Conservation (phyloP, 1,140 invertebrate species). For the Gryllus bimaculatus region DNA sequence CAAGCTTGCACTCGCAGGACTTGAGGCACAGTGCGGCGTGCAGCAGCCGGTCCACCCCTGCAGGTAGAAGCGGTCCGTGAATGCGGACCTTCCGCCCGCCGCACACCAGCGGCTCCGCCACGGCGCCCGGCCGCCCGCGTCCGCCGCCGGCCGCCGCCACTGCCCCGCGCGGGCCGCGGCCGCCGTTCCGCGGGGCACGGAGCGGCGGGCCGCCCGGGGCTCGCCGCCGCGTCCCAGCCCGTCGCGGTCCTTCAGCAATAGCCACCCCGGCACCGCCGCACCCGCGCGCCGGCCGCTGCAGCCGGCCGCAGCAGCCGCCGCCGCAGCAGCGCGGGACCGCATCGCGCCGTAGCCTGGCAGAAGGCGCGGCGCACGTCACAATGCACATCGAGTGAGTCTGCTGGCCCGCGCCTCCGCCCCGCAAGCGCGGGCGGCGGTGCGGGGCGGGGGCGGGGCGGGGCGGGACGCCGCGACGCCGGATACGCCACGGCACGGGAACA, state of each 20-base stretch:
- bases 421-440: too few relatives aligned
- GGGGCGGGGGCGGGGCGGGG: too few relatives aligned
- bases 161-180: constrained; percentile 37
- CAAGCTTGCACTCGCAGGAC: constrained; percentile 79
- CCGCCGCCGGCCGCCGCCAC: constrained; percentile 45
- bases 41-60: constrained; percentile 80
- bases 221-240: constrained; percentile 39
- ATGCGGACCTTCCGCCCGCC: constrained; percentile 48
- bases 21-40: constrained; percentile 74
- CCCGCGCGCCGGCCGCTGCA: neutral
- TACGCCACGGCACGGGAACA: too few relatives aligned
- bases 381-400: too few relatives aligned
- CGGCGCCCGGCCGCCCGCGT: constrained; percentile 49
- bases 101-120: constrained; percentile 34
- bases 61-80: constrained; percentile 64
- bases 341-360: neutral
- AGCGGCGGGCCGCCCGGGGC: constrained; percentile 56
- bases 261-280: neutral
- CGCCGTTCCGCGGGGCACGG: constrained; percentile 27
- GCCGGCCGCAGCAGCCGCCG: neutral
- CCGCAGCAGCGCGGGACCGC: neutral
- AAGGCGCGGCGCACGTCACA: too few relatives aligned
- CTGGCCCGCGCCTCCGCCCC: too few relatives aligned
- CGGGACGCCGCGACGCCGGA: too few relatives aligned
- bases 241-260: constrained; percentile 28